A percentile compares a stretch with the other conserved stretches of the same genome.
phyloP scores from a whole-genome alignment of 2,113 vertebrate genomes.

The Cygnus buccinator region DNA sequence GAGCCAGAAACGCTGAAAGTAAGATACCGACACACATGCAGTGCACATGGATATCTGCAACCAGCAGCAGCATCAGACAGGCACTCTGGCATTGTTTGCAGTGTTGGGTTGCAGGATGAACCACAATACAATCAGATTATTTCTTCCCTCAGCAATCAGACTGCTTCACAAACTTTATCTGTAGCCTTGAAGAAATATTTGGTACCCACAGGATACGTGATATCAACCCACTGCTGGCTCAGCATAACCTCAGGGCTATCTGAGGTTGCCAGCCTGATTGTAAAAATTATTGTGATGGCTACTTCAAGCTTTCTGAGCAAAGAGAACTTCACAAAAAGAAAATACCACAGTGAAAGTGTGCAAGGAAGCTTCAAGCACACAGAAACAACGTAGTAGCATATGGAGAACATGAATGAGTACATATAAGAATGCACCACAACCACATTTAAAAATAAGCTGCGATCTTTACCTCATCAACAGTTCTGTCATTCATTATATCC shows the following conservation, averaged over 20 bases:
- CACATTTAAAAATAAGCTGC: background rate
- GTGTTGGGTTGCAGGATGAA: background rate
- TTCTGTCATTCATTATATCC: conserved; percentile 86
- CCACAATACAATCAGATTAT: background rate
- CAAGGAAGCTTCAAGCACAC: background rate
- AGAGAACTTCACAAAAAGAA: background rate
- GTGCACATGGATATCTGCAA: background rate
- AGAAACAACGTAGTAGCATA: background rate
- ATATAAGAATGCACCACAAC: background rate
- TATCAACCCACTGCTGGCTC: background rate
- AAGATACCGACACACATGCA: background rate
- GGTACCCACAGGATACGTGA: fast-evolving
- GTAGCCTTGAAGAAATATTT: background rate
- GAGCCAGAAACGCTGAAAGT: background rate
- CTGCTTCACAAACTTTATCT: background rate
- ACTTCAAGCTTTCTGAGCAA: background rate
- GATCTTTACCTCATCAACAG: conserved; percentile 87
- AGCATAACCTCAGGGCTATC: background rate
- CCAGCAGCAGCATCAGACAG: background rate
- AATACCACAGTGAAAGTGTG: background rate
- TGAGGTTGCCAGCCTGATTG: background rate
- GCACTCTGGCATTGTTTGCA: background rate
- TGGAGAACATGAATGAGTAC: background rate
- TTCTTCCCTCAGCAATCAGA: background rate
- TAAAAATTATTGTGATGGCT: background rate